These are phyloP conservation scores for Stomatorhinus walkeri DNA, from an alignment of 2,797 vertebrate species.

Conservation along the genomic window DNA sequence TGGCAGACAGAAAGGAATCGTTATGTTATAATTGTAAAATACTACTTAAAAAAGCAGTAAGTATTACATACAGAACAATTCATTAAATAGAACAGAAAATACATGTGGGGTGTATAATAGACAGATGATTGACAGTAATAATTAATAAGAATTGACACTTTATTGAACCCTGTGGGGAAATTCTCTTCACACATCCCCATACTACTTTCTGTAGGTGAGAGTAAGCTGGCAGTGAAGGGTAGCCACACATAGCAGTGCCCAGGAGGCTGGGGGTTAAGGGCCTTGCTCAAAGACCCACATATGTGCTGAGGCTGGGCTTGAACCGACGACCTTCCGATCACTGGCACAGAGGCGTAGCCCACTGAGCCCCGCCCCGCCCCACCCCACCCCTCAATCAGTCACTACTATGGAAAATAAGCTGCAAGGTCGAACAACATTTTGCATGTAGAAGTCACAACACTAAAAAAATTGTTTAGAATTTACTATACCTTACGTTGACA, in stretches of 20 bases:
- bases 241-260: too few relatives aligned
- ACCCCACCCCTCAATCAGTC: neutral
- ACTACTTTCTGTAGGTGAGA: too few relatives aligned
- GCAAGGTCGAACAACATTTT: neutral
- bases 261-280: too few relatives aligned
- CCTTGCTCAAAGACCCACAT: too few relatives aligned
- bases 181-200: neutral
- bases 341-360: too few relatives aligned
- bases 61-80: neutral
- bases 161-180: neutral
- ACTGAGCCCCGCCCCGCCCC: too few relatives aligned
- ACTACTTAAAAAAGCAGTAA: neutral
- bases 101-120: neutral
- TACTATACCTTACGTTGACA: conserved; percentile 65
- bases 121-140: neutral
- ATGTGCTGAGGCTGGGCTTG: too few relatives aligned
- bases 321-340: too few relatives aligned
- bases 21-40: neutral
- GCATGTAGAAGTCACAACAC: neutral
- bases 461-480: neutral
- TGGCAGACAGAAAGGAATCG: conserved; percentile 33
- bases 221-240: too few relatives aligned
- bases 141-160: neutral
- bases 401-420: neutral
- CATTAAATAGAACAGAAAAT: neutral